phyloP scores from a whole-genome alignment of 2,113 vertebrate genomes.

The Myiopsitta monachus region DNA sequence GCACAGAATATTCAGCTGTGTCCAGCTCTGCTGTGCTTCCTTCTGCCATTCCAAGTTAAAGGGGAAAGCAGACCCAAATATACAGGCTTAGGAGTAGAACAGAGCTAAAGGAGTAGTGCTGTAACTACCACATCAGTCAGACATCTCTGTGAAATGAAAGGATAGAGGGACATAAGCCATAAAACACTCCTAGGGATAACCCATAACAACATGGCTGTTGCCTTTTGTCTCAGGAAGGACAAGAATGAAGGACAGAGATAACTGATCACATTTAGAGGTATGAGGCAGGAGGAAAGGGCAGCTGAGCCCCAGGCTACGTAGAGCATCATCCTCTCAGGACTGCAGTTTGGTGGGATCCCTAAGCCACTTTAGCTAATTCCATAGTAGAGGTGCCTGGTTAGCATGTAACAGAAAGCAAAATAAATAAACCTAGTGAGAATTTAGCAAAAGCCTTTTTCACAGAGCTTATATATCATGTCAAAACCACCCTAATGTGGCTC shows the following conservation, averaged over 20 bases:
- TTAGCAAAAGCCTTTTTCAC: slow-evolving; percentile 36
- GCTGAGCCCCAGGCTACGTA: slow-evolving; percentile 9
- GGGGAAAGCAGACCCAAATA: background rate
- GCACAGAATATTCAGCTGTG: background rate
- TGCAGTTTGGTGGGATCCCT: background rate
- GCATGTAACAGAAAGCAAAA: slow-evolving; percentile 10
- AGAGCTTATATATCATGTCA: background rate
- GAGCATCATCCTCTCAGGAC: background rate
- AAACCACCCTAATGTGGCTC: background rate
- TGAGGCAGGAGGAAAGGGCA: background rate
- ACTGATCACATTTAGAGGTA: background rate
- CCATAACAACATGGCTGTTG: background rate
- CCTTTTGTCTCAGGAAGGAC: background rate
- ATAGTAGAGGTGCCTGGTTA: background rate
- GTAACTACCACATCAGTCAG: background rate
- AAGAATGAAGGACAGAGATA: background rate
- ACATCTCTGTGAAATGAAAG: background rate
- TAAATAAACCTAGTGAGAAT: slow-evolving; percentile 5
- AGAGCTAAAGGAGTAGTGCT: background rate
- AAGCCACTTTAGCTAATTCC: slow-evolving; percentile 10
- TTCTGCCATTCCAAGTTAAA: background rate
- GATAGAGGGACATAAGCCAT: background rate
- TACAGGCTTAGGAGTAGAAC: background rate
- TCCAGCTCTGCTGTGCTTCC: background rate
- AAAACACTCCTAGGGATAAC: background rate